Base-by-base conservation (phyloP, 2,888 invertebrate genomes). In the Phortica magna region DNA sequence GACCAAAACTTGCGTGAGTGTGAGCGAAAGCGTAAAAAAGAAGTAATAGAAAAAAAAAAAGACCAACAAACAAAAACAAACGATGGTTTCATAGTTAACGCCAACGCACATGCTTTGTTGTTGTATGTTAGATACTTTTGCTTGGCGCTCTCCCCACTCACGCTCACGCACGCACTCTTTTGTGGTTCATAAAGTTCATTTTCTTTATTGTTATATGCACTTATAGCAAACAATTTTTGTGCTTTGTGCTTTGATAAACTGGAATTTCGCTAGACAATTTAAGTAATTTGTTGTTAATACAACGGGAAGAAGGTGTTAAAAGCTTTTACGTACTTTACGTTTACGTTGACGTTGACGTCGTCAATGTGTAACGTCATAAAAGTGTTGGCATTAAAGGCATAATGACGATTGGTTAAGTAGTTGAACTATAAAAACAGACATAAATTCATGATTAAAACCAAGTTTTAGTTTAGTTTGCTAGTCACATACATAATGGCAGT, bases 131-230 rank as follows among this genome's bases (percentile, higher is more conserved):
- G n/a, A n/a, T n/a, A n/a, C n/a, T n/a, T n/a, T n/a, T n/a, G n/a
- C n/a, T n/a, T n/a, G n/a, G n/a, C n/a, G n/a, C 31, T 31, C 31
- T 31, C 31, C 31, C 48, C 3, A 48, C 7, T 48, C 14, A 14
- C 48, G 2, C 10, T 7, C 14, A 12, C 48, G 3, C 48, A 5
- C 48, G 2, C 48, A 48, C 14, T 48, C 14, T 48, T 14, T 48
- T 48, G 14, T 48, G 48, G 53, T 53, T 81, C 84, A 85, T 85
- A 87, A 85, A 85, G 86, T 81, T 87, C 88, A 85, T 87, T 85
- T 88, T 84, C 85, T 85, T 88, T 85, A 85, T 88, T 88, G 83
- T 88, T 85, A 88, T 87, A 61, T 88, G 86, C 79, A 83, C 82
- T 88, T 83, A 85, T 88, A 87, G 68, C 85, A 88, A 85, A 87